phyloP scores from a whole-genome alignment of 2,797 vertebrate species.

The Coregonus ussuriensis region DNA sequence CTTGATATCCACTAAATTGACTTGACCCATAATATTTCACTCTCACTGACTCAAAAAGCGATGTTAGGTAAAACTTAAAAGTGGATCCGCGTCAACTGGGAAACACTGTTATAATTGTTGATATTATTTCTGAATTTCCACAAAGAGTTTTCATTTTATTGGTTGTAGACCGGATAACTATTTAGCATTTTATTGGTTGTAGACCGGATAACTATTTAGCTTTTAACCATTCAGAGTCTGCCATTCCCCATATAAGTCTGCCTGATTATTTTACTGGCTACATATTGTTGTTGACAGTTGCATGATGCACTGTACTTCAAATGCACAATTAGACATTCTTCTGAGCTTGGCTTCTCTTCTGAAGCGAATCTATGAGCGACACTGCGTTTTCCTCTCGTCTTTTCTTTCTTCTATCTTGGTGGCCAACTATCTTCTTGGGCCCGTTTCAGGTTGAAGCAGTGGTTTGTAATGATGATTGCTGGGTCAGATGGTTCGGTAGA shows the following conservation, averaged over 20 bases:
- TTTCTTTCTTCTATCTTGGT: background rate
- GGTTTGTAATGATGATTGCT: background rate
- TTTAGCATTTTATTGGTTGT: background rate
- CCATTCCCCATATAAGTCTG: background rate
- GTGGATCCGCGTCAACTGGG: background rate
- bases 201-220: background rate
- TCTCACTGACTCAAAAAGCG: too few relatives aligned
- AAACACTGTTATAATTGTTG: too few relatives aligned
- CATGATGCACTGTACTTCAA: background rate
- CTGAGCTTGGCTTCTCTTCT: background rate
- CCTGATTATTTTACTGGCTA: background rate
- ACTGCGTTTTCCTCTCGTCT: background rate
- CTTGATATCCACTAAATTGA: background rate
- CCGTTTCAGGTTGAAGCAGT: background rate
- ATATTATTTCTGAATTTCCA: background rate
- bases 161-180: background rate
- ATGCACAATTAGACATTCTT: background rate
- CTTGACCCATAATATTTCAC: background rate
- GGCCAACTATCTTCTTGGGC: background rate
- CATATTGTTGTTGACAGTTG: background rate
- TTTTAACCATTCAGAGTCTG: background rate
- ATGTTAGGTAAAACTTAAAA: background rate
- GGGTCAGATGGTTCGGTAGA: background rate
- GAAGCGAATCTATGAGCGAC: background rate
- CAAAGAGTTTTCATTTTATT: background rate